A percentile compares a stretch with the other conserved stretches of the same genome.
phyloP scores from a whole-genome alignment of 2,888 invertebrate species.

The Lycocerus yunnanus region DNA sequence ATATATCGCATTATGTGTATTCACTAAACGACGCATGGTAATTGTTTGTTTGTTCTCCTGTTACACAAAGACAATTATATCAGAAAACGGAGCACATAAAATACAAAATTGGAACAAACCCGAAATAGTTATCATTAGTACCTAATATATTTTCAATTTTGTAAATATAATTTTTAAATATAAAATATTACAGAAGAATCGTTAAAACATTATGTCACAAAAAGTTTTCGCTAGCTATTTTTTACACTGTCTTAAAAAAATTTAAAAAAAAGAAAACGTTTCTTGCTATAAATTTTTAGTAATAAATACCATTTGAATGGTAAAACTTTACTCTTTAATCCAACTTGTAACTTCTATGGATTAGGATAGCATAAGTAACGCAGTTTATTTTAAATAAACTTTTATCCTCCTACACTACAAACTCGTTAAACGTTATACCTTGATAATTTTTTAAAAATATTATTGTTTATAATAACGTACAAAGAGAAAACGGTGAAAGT shows the following conservation, averaged over 20 bases:
- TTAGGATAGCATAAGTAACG: neutral
- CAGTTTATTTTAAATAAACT: neutral
- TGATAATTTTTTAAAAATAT: neutral
- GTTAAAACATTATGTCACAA: neutral
- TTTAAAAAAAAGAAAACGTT: neutral
- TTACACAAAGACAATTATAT: neutral
- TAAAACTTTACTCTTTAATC: neutral
- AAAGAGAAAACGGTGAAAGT: neutral
- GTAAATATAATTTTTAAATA: neutral
- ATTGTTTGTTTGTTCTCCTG: neutral
- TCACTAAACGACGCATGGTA: neutral
- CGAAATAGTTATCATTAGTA: neutral
- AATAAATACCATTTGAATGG: neutral
- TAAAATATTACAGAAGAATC: neutral
- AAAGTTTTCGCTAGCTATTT: too few species aligned
- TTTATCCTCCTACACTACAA: neutral
- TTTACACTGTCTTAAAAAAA: too few species aligned
- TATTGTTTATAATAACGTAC: neutral
- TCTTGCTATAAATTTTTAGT: neutral
- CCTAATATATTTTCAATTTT: neutral
- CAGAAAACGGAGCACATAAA: neutral
- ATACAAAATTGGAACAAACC: neutral
- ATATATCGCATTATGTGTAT: neutral
- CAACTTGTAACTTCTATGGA: neutral
- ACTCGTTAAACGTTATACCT: neutral